Evolutionary conservation across 2,113 vertebrate genomes (phyloP).

Genomic region (Anoplopoma fimbria): DNA sequence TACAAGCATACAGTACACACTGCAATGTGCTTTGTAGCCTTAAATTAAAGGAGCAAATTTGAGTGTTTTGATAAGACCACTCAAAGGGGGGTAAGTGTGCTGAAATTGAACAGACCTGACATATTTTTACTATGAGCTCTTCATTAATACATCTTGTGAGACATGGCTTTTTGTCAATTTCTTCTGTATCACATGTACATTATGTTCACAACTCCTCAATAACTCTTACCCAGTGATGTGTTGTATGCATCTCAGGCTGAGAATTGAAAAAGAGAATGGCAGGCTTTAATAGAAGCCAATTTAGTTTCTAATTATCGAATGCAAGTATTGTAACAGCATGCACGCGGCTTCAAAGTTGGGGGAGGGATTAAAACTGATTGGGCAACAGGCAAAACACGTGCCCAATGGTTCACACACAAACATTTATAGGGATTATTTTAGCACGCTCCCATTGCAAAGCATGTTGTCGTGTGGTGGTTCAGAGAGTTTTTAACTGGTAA

Average conservation of each 20-base stretch:
- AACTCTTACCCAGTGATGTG: neutral
- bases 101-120: neutral
- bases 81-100: neutral
- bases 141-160: neutral
- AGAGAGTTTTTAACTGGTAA: neutral
- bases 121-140: neutral
- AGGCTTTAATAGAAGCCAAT: constrained; percentile 48
- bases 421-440: constrained; percentile 25
- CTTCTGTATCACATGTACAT: constrained; percentile 6
- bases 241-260: constrained; percentile 19
- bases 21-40: constrained; percentile 5
- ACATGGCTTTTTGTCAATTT: neutral
- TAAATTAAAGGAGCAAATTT: neutral
- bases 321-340: constrained; percentile 22
- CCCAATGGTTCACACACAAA: constrained; percentile 47
- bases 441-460: neutral
- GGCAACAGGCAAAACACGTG: constrained; percentile 61
- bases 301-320: constrained; percentile 59
- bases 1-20: neutral
- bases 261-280: constrained; percentile 39
- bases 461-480: neutral
- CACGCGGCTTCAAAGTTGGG: constrained; percentile 59
- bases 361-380: constrained; percentile 43
- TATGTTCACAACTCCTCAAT: constrained; percentile 5
- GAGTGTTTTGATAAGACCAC: neutral